phyloP scores from a whole-genome alignment of 2,113 vertebrate genomes.

The Pluvialis apricaria region DNA sequence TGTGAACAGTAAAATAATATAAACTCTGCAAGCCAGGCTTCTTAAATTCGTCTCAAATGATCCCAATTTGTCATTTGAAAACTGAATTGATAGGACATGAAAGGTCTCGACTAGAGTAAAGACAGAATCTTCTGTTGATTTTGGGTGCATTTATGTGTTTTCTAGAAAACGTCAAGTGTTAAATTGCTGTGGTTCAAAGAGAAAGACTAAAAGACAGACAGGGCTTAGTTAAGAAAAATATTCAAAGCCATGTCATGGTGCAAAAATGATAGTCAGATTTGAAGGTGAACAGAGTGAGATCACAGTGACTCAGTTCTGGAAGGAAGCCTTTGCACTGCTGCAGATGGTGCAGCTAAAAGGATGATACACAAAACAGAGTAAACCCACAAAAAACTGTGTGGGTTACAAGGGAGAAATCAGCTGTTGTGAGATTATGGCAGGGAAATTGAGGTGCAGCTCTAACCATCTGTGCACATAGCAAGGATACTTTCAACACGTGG shows the following conservation, averaged over 20 bases:
- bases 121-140: neutral
- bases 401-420: neutral
- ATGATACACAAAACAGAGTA: neutral
- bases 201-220: neutral
- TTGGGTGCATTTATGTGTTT: neutral
- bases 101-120: neutral
- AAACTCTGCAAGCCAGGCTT: neutral
- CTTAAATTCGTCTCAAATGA: neutral
- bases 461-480: neutral
- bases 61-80: neutral
- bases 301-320: neutral
- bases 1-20: neutral
- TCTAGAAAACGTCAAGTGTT: neutral
- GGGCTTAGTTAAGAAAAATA: neutral
- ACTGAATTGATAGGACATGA: neutral
- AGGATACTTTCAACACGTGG: neutral
- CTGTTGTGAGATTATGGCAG: neutral
- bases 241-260: neutral
- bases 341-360: neutral
- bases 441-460: neutral
- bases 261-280: neutral
- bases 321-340: neutral
- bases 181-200: neutral
- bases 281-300: neutral
- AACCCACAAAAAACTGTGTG: neutral